Evolutionary conservation across 2,797 vertebrate species (phyloP).

Genomic region (Gymnodraco acuticeps): DNA sequence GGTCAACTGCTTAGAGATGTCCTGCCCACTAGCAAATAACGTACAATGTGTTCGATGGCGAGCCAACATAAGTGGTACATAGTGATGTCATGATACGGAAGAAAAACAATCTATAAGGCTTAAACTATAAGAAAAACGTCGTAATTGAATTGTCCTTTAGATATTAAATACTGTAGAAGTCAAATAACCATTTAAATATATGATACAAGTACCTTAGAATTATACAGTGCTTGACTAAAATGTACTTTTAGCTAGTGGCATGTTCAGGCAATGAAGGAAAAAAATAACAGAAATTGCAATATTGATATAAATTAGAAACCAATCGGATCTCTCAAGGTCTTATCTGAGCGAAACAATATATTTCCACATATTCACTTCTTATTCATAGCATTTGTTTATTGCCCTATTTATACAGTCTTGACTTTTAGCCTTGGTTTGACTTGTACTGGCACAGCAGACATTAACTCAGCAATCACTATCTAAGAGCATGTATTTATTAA

Average conservation of each 20-base stretch:
- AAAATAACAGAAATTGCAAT: neutral
- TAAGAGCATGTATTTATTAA: slow-evolving; percentile 19
- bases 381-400: neutral
- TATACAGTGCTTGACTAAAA: neutral
- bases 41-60: no score
- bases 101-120: no score
- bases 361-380: neutral
- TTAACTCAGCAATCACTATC: neutral
- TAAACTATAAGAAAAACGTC: no score
- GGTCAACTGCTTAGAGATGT: neutral
- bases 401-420: neutral
- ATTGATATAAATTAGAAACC: neutral
- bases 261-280: neutral
- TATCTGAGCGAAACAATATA: neutral
- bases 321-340: neutral
- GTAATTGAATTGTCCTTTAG: no score
- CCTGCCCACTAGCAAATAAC: no score
- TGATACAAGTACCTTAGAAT: neutral
- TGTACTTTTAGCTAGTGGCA: neutral
- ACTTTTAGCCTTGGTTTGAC: slow-evolving; percentile 2
- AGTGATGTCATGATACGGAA: no score
- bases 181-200: neutral
- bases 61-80: no score
- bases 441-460: neutral
- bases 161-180: neutral